phyloP scores from a whole-genome alignment of 2,888 invertebrate species.

The Monoplex corrugatus region DNA sequence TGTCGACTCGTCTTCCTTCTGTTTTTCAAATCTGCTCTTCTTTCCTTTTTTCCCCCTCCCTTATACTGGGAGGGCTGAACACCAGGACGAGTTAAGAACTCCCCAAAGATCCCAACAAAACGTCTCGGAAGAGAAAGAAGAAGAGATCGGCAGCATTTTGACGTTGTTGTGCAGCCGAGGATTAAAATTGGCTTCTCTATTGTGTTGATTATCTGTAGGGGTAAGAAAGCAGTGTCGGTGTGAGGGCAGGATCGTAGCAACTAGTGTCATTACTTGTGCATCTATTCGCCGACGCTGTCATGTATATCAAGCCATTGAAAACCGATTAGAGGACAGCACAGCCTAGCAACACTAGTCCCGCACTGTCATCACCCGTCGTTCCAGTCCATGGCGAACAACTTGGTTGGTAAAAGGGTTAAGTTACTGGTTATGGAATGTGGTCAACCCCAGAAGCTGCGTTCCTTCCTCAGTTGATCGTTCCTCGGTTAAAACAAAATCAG shows the following conservation, averaged over 20 bases:
- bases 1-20: slow-evolving; percentile 3
- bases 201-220: slow-evolving; percentile 31
- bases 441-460: too few species aligned
- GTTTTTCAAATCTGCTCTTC: slow-evolving; percentile 26
- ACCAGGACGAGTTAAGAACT: neutral
- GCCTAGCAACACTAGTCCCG: neutral
- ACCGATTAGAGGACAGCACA: neutral
- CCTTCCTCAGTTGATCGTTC: too few species aligned
- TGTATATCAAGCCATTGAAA: slow-evolving; percentile 13
- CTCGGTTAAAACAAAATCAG: too few species aligned
- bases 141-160: neutral
- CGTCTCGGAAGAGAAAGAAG: neutral
- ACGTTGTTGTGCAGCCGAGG: neutral
- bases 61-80: slow-evolving; percentile 11
- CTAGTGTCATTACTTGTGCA: slow-evolving; percentile 25
- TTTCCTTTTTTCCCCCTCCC: too few species aligned
- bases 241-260: neutral
- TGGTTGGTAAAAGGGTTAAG: too few species aligned
- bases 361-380: too few species aligned
- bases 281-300: neutral
- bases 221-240: neutral
- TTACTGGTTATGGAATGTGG: too few species aligned
- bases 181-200: neutral
- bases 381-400: too few species aligned
- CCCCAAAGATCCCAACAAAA: neutral